Percentiles rank a stretch among this genome's conserved stretches.
Conservation (phyloP, 2,797 vertebrate species). For the Steatocranus sp. region DNA sequence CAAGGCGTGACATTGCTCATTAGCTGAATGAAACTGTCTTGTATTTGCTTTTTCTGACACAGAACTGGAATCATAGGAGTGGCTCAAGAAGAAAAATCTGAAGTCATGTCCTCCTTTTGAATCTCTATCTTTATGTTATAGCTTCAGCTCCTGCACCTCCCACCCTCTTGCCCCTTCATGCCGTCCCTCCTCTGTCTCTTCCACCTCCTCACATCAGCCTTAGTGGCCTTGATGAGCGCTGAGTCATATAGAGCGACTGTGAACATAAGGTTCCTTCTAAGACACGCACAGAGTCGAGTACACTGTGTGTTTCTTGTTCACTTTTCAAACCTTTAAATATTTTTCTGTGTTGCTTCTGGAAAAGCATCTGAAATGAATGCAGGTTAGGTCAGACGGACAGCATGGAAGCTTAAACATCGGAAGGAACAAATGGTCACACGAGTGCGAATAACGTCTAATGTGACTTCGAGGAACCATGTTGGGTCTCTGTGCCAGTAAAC, state of each 20-base stretch:
- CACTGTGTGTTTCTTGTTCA: neutral
- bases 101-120: neutral
- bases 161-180: neutral
- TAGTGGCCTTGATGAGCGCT: neutral
- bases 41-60: neutral
- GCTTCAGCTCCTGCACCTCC: neutral
- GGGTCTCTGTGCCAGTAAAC: neutral
- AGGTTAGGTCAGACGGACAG: neutral
- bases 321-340: neutral
- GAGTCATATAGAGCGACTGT: neutral
- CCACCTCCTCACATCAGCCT: slow-evolving; percentile 4
- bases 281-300: neutral
- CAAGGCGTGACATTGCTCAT: neutral
- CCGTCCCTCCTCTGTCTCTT: neutral
- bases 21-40: neutral
- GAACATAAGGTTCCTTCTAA: neutral
- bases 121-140: no score
- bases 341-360: neutral
- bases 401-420: neutral
- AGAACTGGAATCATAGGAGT: neutral
- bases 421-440: neutral
- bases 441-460: neutral
- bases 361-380: neutral
- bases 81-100: neutral
- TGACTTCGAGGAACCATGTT: neutral